Conservation (phyloP, 1,140 invertebrate genomes). For the Rhagoletis pomonella region DNA sequence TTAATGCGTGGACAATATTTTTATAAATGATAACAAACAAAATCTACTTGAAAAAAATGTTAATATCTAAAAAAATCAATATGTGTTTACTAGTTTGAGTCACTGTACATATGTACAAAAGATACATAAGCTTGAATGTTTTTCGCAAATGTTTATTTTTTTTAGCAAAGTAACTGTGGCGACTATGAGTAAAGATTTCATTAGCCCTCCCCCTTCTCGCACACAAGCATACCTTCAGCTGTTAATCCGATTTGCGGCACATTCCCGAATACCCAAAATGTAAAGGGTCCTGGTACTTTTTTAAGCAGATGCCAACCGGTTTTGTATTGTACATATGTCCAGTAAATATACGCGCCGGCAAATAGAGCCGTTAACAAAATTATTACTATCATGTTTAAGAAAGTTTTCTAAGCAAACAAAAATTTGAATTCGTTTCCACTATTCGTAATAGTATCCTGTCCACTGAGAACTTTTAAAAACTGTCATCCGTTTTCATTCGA, state of each 20-base stretch:
- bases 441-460: not conserved
- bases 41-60: too few species aligned
- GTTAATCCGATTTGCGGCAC: slow-evolving; percentile 59
- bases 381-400: not conserved
- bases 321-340: slow-evolving; percentile 26
- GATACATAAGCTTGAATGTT: too few species aligned
- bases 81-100: too few species aligned
- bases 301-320: slow-evolving; percentile 52
- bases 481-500: not conserved
- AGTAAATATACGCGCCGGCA: not conserved
- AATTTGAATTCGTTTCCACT: too few species aligned
- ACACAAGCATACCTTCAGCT: slow-evolving; percentile 57
- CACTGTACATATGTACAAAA: too few species aligned
- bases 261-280: slow-evolving; percentile 58
- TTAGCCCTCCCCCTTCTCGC: too few species aligned
- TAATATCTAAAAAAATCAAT: too few species aligned
- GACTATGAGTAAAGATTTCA: too few species aligned
- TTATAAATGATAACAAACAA: too few species aligned
- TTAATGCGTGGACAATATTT: too few species aligned
- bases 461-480: not conserved
- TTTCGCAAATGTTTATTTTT: too few species aligned
- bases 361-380: not conserved
- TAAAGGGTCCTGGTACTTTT: slow-evolving; percentile 57
- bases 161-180: too few species aligned
- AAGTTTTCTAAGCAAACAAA: not conserved